Evolutionary conservation across 1,140 invertebrate species (phyloP).

Genomic region (Cyphomyrmex costatus): DNA sequence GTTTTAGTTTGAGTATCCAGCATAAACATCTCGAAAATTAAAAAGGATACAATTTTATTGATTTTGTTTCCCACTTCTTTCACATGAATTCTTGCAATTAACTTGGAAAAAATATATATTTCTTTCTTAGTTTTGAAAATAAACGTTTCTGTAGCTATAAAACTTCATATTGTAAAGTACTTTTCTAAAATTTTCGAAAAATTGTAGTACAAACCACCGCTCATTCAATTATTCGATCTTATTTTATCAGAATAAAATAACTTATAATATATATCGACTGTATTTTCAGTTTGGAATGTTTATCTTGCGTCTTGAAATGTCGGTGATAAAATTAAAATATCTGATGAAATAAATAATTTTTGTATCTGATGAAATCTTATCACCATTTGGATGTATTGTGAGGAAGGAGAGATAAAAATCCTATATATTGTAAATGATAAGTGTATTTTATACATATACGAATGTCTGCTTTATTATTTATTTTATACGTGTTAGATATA

Average conservation of each 20-base stretch:
- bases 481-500: neutral
- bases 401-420: neutral
- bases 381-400: neutral
- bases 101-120: neutral
- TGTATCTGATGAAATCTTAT: neutral
- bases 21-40: neutral
- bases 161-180: neutral
- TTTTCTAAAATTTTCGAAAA: neutral
- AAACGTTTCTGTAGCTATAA: neutral
- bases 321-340: no score
- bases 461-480: neutral
- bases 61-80: neutral
- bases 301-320: neutral
- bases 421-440: neutral
- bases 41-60: slow-evolving; percentile 16
- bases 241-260: neutral
- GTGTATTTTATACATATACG: no score
- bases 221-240: neutral
- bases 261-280: neutral
- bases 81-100: neutral
- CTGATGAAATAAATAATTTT: no score
- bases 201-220: neutral
- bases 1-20: neutral
- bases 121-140: neutral
- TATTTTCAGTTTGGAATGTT: neutral